These are phyloP conservation scores for Sipha maydis DNA, from an alignment of 2,888 invertebrate species.

Conservation along the genomic window DNA sequence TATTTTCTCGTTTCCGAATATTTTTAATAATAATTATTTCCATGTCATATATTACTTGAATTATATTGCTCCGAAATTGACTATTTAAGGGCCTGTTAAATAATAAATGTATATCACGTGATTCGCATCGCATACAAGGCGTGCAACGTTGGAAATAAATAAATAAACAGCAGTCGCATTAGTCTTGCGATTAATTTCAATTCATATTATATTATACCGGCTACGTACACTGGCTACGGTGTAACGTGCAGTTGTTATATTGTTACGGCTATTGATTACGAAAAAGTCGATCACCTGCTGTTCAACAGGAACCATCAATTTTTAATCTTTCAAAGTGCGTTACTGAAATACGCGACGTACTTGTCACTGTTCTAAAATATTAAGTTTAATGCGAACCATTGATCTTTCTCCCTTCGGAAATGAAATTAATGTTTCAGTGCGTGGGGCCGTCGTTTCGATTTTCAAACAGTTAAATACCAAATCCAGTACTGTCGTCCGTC, in stretches of 20 bases:
- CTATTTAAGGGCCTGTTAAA: background rate
- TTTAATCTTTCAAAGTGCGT: constrained; percentile 23
- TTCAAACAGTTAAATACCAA: too few relatives aligned
- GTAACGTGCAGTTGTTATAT: background rate
- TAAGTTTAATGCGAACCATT: constrained; percentile 6
- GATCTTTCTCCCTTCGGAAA: background rate
- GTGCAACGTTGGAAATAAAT: background rate
- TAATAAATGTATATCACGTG: background rate
- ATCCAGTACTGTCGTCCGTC: too few relatives aligned
- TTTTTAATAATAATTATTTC: background rate
- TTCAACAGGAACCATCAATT: background rate
- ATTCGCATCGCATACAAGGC: background rate
- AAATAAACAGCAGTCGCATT: constrained; percentile 3
- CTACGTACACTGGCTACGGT: background rate
- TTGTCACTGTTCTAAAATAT: constrained; percentile 22
- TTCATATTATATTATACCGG: background rate
- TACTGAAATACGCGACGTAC: background rate
- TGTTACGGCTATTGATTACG: background rate
- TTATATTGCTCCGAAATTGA: background rate
- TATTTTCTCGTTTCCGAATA: background rate
- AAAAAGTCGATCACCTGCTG: constrained; percentile 12
- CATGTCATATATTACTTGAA: background rate
- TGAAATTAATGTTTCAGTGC: background rate
- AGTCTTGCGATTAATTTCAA: constrained; percentile 3
- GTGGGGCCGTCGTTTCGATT: too few relatives aligned